Conservation (phyloP, 2,888 invertebrate genomes). For the Tenthredo amoena region DNA sequence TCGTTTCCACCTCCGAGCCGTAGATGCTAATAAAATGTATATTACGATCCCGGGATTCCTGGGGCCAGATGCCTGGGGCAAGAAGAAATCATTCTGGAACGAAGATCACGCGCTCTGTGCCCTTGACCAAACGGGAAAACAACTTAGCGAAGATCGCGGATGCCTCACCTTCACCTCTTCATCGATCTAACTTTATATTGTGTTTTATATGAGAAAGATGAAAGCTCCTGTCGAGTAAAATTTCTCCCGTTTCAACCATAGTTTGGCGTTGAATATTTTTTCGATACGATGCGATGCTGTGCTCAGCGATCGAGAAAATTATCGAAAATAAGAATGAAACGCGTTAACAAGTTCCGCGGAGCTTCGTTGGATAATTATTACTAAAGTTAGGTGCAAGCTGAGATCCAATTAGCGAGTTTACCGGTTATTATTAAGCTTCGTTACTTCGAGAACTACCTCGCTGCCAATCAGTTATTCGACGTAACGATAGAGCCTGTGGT, state of each 20-base stretch:
- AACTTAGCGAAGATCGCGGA: slow-evolving; percentile 21
- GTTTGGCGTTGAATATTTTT: background rate
- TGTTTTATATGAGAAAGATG: background rate
- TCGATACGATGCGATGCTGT: no score
- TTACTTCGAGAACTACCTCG: background rate
- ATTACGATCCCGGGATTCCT: slow-evolving; percentile 29
- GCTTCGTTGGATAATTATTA: background rate
- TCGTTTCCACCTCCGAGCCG: background rate
- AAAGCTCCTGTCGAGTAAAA: background rate
- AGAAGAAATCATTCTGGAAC: background rate
- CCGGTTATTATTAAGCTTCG: slow-evolving; percentile 4
- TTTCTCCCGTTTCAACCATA: background rate
- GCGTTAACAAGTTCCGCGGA: background rate
- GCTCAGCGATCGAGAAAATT: no score
- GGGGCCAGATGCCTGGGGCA: slow-evolving; percentile 3
- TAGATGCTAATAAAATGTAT: slow-evolving; percentile 29
- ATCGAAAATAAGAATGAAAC: no score
- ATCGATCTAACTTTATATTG: background rate
- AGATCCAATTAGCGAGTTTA: slow-evolving; percentile 11
- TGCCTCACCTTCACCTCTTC: slow-evolving; percentile 39
- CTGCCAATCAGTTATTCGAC: background rate
- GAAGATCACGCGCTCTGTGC: background rate
- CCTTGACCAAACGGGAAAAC: slow-evolving; percentile 39
- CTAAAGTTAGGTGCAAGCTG: background rate
- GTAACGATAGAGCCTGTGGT: background rate